Conservation (phyloP, 2,113 vertebrate genomes). For the Salvelinus namaycush region DNA sequence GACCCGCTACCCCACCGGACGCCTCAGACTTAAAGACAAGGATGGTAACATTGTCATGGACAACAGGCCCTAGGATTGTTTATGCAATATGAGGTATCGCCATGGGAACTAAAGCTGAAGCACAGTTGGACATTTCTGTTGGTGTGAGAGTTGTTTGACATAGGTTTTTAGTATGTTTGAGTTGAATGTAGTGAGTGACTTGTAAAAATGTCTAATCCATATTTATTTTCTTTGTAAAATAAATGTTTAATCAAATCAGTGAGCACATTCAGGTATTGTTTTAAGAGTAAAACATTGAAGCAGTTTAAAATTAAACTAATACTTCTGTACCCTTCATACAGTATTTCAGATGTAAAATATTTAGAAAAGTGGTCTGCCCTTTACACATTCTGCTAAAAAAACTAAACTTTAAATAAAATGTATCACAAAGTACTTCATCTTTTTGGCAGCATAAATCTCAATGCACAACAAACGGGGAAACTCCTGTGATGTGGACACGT, state of each 20-base stretch:
- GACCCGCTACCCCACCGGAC: conserved; percentile 86
- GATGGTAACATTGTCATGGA: conserved; percentile 87
- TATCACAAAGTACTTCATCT: too few relatives aligned
- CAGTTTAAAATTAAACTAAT: not conserved
- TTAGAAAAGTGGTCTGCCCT: not conserved
- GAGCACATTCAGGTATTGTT: not conserved
- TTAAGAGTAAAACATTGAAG: not conserved
- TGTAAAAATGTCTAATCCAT: conserved; percentile 48
- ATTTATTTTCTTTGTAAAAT: conserved; percentile 67
- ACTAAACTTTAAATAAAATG: not conserved
- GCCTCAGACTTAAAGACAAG: conserved; percentile 89
- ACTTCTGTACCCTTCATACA: not conserved
- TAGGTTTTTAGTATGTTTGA: not conserved
- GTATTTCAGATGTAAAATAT: not conserved
- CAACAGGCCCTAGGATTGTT: conserved; percentile 55
- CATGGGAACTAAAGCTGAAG: not conserved
- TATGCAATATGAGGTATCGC: too few relatives aligned
- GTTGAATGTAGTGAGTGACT: not conserved
- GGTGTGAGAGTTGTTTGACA: not conserved
- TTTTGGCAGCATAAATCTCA: too few relatives aligned
- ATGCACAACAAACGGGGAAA: too few relatives aligned
- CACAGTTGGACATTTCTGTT: not conserved
- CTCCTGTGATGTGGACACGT: too few relatives aligned
- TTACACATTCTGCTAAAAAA: not conserved
- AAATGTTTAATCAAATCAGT: conserved; percentile 37